Conservation (phyloP, 2,888 invertebrate genomes). For the Watsonalla cultraria region DNA sequence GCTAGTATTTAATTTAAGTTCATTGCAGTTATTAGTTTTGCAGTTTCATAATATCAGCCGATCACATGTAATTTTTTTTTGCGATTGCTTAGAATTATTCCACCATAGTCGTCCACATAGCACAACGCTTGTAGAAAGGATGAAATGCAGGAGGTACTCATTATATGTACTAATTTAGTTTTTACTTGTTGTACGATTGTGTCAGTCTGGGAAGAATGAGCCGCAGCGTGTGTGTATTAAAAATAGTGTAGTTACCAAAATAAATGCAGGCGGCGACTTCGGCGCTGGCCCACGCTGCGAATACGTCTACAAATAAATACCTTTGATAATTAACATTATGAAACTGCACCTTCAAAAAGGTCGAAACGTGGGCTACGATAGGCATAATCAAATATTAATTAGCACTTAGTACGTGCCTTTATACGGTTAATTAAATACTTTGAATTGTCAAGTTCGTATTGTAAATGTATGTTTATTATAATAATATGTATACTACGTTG, state of each 20-base stretch:
- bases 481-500: too few relatives aligned
- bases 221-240: not conserved
- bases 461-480: too few relatives aligned
- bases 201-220: not conserved
- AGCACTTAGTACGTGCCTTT: not conserved
- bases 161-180: too few relatives aligned
- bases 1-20: too few relatives aligned
- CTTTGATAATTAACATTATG: not conserved
- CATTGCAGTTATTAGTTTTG: too few relatives aligned
- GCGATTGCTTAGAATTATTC: too few relatives aligned
- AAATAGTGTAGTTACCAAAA: not conserved
- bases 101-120: too few relatives aligned
- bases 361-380: constrained; percentile 7
- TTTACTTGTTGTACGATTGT: too few relatives aligned
- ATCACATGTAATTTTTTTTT: too few relatives aligned
- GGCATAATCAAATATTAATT: not conserved
- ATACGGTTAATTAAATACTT: not conserved
- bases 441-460: not conserved
- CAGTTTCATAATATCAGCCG: too few relatives aligned
- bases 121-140: too few relatives aligned
- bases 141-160: too few relatives aligned
- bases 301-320: not conserved
- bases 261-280: not conserved
- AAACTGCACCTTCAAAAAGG: constrained; percentile 4
- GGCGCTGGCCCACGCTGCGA: not conserved